phyloP scores from a whole-genome alignment of 2,797 vertebrate genomes.

The Perodicticus potto region DNA sequence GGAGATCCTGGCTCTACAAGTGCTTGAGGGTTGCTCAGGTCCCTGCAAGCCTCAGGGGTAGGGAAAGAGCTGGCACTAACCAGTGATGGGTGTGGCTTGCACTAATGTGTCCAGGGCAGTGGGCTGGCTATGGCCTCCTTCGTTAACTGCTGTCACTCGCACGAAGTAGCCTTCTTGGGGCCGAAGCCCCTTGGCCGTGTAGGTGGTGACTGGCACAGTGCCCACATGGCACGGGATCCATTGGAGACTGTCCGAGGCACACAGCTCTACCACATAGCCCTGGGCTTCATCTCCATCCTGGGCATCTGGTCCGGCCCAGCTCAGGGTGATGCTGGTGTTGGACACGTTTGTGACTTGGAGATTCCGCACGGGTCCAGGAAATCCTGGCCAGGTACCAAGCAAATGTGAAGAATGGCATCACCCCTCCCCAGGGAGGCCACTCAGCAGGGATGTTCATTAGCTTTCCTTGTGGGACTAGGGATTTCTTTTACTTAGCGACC shows the following conservation, averaged over 20 bases:
- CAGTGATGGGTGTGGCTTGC: slow-evolving; percentile 85
- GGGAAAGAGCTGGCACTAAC: slow-evolving; percentile 82
- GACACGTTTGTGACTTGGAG: slow-evolving; percentile 91
- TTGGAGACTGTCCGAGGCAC: slow-evolving; percentile 84
- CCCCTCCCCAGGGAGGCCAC: neutral
- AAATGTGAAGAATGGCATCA: neutral
- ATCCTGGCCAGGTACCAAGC: slow-evolving; percentile 86
- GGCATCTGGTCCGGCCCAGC: slow-evolving; percentile 90
- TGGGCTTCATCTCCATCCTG: slow-evolving; percentile 87
- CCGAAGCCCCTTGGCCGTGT: slow-evolving; percentile 90
- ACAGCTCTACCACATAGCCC: slow-evolving; percentile 92
- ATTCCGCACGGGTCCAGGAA: slow-evolving; percentile 89
- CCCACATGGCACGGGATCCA: slow-evolving; percentile 91
- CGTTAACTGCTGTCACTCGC: slow-evolving; percentile 89
- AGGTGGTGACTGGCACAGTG: slow-evolving; percentile 86
- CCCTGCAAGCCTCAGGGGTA: rapidly evolving
- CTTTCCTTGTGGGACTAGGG: neutral
- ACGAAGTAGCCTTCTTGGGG: slow-evolving; percentile 89
- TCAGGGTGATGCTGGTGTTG: slow-evolving; percentile 89
- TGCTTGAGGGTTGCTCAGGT: rapidly evolving
- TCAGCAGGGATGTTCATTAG: neutral
- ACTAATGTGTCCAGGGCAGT: slow-evolving; percentile 86
- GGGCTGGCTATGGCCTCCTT: slow-evolving; percentile 88
- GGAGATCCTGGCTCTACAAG: neutral
- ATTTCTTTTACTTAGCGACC: neutral